Percentiles rank a stretch among this genome's conserved stretches.
Conservation (phyloP, 2,888 invertebrate species). For the Nudaria mundana region DNA sequence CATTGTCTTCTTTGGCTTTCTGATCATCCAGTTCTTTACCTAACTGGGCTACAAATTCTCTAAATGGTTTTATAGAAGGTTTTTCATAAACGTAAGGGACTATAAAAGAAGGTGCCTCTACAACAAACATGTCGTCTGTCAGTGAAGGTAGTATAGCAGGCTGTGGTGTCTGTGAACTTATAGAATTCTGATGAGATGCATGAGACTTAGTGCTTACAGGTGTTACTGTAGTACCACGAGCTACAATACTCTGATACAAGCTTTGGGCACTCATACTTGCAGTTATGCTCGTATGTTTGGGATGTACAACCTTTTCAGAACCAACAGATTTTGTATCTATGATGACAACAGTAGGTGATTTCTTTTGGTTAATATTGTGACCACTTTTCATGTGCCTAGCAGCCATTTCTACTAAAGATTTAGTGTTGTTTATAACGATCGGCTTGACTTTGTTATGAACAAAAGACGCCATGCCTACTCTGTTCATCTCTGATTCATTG, state of each 20-base stretch:
- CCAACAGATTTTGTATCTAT: constrained; percentile 87
- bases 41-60: constrained; percentile 85
- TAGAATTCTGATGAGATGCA: constrained; percentile 43
- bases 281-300: constrained; percentile 38
- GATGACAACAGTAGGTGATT: constrained; percentile 88
- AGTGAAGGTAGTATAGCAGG: constrained; percentile 89
- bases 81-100: constrained; percentile 97
- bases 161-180: constrained; percentile 19
- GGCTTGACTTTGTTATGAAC: constrained; percentile 54
- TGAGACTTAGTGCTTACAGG: constrained; percentile 52
- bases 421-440: constrained; percentile 87
- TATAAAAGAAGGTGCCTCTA: constrained; percentile 95
- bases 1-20: constrained; percentile 79
- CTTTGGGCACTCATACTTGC: constrained; percentile 78
- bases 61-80: constrained; percentile 89
- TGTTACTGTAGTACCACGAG: constrained; percentile 66
- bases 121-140: constrained; percentile 95
- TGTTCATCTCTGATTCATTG: constrained; percentile 84
- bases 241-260: constrained; percentile 80
- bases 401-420: constrained; percentile 85
- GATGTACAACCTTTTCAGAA: constrained; percentile 80
- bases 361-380: constrained; percentile 66
- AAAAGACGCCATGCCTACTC: constrained; percentile 82
- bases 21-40: constrained; percentile 83
- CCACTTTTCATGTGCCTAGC: constrained; percentile 68